Base-by-base conservation (phyloP, 2,797 vertebrate genomes). In the Coendou prehensilis region DNA sequence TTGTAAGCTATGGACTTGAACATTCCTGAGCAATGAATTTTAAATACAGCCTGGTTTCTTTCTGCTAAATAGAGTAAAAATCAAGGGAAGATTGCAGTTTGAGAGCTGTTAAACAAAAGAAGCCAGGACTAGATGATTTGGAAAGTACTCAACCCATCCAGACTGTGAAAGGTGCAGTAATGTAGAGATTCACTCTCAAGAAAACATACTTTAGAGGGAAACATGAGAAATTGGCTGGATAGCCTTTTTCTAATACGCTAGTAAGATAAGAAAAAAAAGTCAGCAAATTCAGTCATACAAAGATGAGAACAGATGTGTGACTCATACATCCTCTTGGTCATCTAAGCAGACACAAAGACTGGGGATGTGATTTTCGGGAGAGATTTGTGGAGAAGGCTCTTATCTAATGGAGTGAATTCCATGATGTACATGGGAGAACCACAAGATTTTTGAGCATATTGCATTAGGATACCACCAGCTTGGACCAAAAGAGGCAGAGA, bases 51-150 rank as follows among this genome's bases (percentile, higher is more conserved):
- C 15, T 85, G 30, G 6, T 59, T 95, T 37, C 22, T 52, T 52
- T 81, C 81, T 89, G 83, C 30, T 89, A 4, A 26, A 26, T 79
- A 23, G 30, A 83, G 45, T 84, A 93, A 89, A 91, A 83, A 69
- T 6, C 23, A 90, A 59, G 45, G 26, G 37, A n/a, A 20, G n/a
- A 79, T 17, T 33, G 4, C 8, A 47, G 47, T n/a, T 56, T 57
- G 50, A 91, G 23, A 52, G 73, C 22, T 91, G 47, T 45, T 64
- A 78, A 64, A 78, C 18, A 54, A 57, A 54, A 79, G 23, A 33
- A 71, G 47, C 9, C 20, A 96, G 47, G n/a, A 87, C 10, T 69
- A 78, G 45, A 75, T 85, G 76, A 95, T 80, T 41, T 87, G 30
- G 64, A 41, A 91, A 87, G 63, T 89, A n/a, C 6, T 69, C 50